A percentile compares a stretch with the other conserved stretches of the same genome.
phyloP scores from a whole-genome alignment of 2,797 vertebrate genomes.

The Sebastes goodei region DNA sequence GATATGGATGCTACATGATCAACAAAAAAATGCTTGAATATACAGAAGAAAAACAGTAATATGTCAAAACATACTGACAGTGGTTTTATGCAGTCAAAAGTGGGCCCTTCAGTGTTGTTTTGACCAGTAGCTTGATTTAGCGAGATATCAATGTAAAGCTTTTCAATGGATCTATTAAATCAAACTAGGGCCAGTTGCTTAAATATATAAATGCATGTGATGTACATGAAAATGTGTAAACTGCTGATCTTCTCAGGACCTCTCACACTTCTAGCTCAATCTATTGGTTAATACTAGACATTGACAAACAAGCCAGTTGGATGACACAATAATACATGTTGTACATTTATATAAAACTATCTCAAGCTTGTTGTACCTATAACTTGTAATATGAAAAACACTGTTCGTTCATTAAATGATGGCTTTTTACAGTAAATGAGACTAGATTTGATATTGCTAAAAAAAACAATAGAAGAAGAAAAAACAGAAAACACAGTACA shows the following conservation, averaged over 20 bases:
- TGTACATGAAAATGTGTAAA: neutral
- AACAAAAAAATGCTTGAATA: neutral
- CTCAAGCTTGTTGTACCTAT: neutral
- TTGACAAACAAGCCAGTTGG: neutral
- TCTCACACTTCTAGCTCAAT: neutral
- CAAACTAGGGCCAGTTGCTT: too few relatives aligned
- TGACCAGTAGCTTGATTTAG: neutral
- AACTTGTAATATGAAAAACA: neutral
- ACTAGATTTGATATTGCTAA: neutral
- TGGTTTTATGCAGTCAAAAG: neutral
- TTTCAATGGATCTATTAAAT: neutral
- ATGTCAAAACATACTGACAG: neutral
- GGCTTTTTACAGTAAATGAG: neutral
- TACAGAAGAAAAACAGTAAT: neutral
- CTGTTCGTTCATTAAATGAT: too few relatives aligned
- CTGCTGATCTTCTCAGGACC: neutral
- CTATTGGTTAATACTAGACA: constrained; percentile 6
- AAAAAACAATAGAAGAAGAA: too few relatives aligned
- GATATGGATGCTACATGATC: neutral
- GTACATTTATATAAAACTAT: neutral
- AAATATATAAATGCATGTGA: neutral
- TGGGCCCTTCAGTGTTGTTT: neutral
- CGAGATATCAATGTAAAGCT: neutral
- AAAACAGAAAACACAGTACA: neutral
- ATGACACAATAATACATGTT: neutral